These are phyloP conservation scores for Planococcus citri DNA, from an alignment of 1,140 invertebrate species.

Conservation along the genomic window DNA sequence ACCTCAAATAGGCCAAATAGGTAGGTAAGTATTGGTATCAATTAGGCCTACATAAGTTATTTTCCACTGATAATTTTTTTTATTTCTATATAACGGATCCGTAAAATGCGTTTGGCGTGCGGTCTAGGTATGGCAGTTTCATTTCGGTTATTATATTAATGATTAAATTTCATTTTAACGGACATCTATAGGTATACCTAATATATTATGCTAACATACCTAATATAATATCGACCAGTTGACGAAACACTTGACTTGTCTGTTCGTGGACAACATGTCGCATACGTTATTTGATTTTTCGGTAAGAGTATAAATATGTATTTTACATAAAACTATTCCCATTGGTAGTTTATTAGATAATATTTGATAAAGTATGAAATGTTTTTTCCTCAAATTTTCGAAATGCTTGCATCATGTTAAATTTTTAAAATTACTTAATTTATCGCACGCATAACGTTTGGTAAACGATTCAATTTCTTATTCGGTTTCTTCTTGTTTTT, in stretches of 20 bases:
- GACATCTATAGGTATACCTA: too few species aligned
- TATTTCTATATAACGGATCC: background rate
- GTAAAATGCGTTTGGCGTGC: background rate
- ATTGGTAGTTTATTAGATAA: too few species aligned
- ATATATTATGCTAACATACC: too few species aligned
- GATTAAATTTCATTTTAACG: constrained; percentile 8
- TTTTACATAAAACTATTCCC: background rate
- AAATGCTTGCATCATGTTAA: too few species aligned
- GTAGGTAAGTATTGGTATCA: too few species aligned
- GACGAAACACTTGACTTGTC: background rate
- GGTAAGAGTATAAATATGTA: background rate
- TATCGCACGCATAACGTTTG: too few species aligned
- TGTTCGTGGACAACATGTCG: background rate
- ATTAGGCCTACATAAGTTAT: background rate
- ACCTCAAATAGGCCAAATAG: background rate
- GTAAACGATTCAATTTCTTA: too few species aligned
- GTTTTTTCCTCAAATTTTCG: too few species aligned
- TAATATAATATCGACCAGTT: background rate
- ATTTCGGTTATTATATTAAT: background rate
- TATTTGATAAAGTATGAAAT: too few species aligned
- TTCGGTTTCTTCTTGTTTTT: too few species aligned
- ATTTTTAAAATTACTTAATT: too few species aligned
- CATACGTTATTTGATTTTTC: background rate
- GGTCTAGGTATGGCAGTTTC: background rate
- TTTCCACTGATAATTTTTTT: background rate